Percentiles rank a stretch among this genome's conserved stretches.
Conservation (phyloP, 1,140 invertebrate genomes). For the Bursaphelenchus mucronatus region DNA sequence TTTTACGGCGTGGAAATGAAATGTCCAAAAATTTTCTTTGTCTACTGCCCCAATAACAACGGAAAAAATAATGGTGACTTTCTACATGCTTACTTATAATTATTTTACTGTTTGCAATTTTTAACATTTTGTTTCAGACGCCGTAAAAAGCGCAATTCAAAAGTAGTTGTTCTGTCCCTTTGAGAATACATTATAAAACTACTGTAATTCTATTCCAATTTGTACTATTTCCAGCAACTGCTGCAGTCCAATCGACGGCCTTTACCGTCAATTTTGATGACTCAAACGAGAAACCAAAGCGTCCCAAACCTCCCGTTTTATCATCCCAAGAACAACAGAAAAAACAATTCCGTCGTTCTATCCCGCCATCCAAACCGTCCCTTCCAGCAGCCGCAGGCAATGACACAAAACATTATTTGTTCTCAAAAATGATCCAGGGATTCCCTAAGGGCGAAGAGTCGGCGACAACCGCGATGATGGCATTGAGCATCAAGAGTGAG, state of each 20-base stretch:
- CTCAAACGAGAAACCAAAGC: constrained; percentile 26
- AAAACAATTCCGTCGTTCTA: constrained; percentile 4
- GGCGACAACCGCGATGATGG: constrained; percentile 10
- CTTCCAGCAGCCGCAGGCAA: constrained; percentile 22
- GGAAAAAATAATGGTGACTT: too few relatives aligned
- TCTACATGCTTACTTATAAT: too few relatives aligned
- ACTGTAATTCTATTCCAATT: neutral
- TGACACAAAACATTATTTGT: constrained; percentile 45
- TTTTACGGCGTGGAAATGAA: constrained; percentile 8
- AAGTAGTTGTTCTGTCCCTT: too few relatives aligned
- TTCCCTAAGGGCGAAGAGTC: neutral
- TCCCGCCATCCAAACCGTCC: neutral
- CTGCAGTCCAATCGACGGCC: constrained; percentile 40
- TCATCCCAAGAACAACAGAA: constrained; percentile 28
- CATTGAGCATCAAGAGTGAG: constrained; percentile 17
- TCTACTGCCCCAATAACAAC: too few relatives aligned
- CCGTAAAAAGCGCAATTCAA: too few relatives aligned
- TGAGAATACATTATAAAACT: constrained; percentile 1
- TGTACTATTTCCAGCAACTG: constrained; percentile 22
- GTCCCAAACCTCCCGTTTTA: constrained; percentile 30
- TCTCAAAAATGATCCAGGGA: constrained; percentile 42
- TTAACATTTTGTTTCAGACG: too few relatives aligned
- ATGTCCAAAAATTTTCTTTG: too few relatives aligned
- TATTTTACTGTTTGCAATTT: too few relatives aligned
- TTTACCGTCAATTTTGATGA: constrained; percentile 46